A percentile compares a stretch with the other conserved stretches of the same genome.
Evolutionary conservation across 2,797 vertebrate species (phyloP).

Genomic region (Vireo griseus): DNA sequence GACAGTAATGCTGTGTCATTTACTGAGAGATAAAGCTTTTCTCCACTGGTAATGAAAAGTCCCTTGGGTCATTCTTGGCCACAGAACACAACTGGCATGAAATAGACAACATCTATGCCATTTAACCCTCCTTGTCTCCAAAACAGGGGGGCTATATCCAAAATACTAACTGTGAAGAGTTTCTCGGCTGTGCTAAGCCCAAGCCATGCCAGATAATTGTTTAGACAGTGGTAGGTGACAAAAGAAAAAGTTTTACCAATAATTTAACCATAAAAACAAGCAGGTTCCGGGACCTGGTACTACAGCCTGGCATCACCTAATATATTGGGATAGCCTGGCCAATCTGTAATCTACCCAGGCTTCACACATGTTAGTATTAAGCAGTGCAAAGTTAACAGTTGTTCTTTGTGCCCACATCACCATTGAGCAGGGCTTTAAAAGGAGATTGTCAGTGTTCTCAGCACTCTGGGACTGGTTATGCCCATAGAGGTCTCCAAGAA

Average conservation of each 20-base stretch:
- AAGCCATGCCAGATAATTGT: not conserved
- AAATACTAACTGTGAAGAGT: not conserved
- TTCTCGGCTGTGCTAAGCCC: not conserved
- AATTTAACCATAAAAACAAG: not conserved
- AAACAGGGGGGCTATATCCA: not conserved
- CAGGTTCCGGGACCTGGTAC: not conserved
- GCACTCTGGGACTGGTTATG: not conserved
- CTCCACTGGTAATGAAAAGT: not conserved
- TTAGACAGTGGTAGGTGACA: not conserved
- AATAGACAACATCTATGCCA: not conserved
- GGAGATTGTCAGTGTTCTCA: slow-evolving; percentile 9
- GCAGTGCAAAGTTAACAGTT: not conserved
- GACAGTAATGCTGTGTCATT: not conserved
- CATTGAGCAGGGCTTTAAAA: slow-evolving; percentile 44
- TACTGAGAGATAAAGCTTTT: not conserved
- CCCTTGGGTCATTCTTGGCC: not conserved
- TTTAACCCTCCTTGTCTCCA: not conserved
- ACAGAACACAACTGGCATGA: not conserved
- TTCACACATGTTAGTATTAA: not conserved
- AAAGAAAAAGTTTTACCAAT: not conserved
- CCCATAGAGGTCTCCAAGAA: not conserved
- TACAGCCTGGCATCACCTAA: not conserved
- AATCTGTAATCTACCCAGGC: not conserved
- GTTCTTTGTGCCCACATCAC: not conserved
- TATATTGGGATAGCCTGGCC: not conserved